Evolutionary conservation across 2,888 invertebrate species (phyloP), one percentile per base, ranked within the genome.

Genomic region (Galeopsomyia nigrocyanea): DNA sequence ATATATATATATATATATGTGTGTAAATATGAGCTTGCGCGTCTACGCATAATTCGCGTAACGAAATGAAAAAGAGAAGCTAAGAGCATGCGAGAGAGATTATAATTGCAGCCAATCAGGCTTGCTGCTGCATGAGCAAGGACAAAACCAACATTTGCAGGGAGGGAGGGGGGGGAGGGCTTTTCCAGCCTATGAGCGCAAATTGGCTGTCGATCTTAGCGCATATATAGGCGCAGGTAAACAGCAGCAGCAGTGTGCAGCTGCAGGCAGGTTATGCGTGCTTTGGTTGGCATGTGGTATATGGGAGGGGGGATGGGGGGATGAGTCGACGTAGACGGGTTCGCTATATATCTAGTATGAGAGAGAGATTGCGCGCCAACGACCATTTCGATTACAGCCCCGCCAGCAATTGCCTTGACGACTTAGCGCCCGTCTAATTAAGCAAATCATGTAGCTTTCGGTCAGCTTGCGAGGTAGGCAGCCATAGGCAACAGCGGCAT

Each of bases 381-480:
- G 67, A 69, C 60, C 56, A 73, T 66, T 69, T 69, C 69, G 61
- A 73, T 69, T 69, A 66, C 57, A 66, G 56, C 46, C 14, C 7
- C 19, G 5, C 55, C 13, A 68, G 60, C 50, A 73, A 73, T 66
- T 73, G 51, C 66, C 21, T 31, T 56, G 26, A 10, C 39, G 66
- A 73, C 61, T 65, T 51, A 61, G 63, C 49, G 26, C n/a, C 64
- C 31, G 55, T 61, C 26, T 71, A 68, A 74, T 74, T 68, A 65
- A 68, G 60, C 61, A 56, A 71, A 74, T 74, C 71, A 74, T 71
- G 47, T 63, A 71, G 63, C 65, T 71, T 68, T 56, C 53, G 64
- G 39, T 50, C 46, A 5, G 61, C 14, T 22, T 1, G 49, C 19
- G 31, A 53, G 55, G 14, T 6, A 50, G 16, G 19, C 19, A 50